Conservation (phyloP, 2,797 vertebrate species). For the Pseudopleuronectes americanus region DNA sequence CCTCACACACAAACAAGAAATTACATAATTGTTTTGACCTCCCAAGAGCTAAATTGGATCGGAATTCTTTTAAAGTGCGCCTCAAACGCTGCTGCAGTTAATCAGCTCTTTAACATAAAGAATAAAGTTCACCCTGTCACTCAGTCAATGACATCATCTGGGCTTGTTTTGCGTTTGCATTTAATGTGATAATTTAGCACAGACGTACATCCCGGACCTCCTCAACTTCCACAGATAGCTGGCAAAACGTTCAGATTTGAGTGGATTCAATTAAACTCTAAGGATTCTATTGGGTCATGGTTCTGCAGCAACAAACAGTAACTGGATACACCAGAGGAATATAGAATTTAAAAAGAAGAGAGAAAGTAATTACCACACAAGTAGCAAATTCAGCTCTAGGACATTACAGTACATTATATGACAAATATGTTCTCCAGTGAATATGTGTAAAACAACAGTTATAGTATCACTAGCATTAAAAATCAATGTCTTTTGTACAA, state of each 20-base stretch:
- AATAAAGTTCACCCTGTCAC: constrained; percentile 21
- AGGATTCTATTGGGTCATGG: constrained; percentile 14
- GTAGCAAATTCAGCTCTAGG: neutral
- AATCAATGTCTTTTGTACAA: neutral
- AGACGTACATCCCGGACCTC: constrained; percentile 10
- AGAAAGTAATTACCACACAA: constrained; percentile 1
- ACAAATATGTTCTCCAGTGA: constrained; percentile 7
- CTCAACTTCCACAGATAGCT: constrained; percentile 1
- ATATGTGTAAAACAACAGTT: neutral
- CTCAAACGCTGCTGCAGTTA: constrained; percentile 25
- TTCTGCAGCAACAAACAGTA: constrained; percentile 11
- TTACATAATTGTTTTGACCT: constrained; percentile 45
- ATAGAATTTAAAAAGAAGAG: neutral
- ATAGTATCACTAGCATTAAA: neutral
- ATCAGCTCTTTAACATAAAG: constrained; percentile 52
- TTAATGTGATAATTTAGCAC: constrained; percentile 38
- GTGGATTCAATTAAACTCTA: constrained; percentile 29
- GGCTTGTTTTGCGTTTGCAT: constrained; percentile 37
- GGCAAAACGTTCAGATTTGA: constrained; percentile 12
- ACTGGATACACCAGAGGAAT: neutral
- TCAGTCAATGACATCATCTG: constrained; percentile 37
- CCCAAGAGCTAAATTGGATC: constrained; percentile 40
- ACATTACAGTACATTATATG: neutral
- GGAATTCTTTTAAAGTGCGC: constrained; percentile 33
- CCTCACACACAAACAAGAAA: constrained; percentile 30